These are phyloP conservation scores for Lithophane leautieri DNA, from an alignment of 2,888 invertebrate species.

Conservation along the genomic window DNA sequence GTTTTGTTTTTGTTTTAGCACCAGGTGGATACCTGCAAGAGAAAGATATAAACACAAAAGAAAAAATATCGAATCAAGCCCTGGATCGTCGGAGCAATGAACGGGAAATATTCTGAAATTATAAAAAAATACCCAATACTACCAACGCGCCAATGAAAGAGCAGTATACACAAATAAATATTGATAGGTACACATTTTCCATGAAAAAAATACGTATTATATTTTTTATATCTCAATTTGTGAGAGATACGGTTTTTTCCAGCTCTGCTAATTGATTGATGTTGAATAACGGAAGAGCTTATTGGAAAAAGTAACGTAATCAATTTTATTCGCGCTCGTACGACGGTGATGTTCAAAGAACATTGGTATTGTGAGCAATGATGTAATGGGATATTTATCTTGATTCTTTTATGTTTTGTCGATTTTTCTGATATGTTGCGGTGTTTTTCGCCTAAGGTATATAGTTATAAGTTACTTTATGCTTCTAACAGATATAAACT, in stretches of 20 bases:
- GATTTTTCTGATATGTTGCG: background rate
- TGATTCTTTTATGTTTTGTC: background rate
- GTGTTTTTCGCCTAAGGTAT: no score
- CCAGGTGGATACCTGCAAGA: background rate
- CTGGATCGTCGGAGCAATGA: background rate
- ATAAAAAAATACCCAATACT: background rate
- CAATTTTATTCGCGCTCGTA: slow-evolving; percentile 64
- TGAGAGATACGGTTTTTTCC: slow-evolving; percentile 67
- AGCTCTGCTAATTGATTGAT: slow-evolving; percentile 81
- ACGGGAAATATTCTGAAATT: background rate
- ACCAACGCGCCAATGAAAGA: background rate
- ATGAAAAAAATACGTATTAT: slow-evolving; percentile 29
- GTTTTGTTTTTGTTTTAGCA: background rate
- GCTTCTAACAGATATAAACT: background rate
- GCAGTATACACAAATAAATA: slow-evolving; percentile 24
- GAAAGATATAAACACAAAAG: no score
- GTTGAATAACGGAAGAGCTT: slow-evolving; percentile 70
- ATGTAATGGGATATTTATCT: slow-evolving; percentile 14
- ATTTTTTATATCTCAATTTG: slow-evolving; percentile 51
- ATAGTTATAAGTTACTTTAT: background rate
- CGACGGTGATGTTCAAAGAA: slow-evolving; percentile 27
- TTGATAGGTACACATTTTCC: slow-evolving; percentile 28
- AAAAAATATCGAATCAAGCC: background rate
- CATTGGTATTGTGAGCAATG: slow-evolving; percentile 45
- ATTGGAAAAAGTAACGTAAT: slow-evolving; percentile 74